Conservation (phyloP, 2,797 vertebrate species). For the Hydrolagus colliei region DNA sequence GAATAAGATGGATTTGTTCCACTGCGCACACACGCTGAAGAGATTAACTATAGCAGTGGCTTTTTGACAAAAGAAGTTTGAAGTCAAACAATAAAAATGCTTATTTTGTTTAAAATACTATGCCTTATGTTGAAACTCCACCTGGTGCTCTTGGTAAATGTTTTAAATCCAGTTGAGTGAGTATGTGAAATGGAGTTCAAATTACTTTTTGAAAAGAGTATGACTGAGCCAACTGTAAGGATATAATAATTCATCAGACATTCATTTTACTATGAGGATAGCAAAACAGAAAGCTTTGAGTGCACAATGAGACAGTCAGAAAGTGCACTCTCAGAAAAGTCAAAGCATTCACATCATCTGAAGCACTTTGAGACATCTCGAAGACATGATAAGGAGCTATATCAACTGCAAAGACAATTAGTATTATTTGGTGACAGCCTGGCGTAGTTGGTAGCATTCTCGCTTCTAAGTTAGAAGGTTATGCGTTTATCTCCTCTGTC, state of each 20-base stretch:
- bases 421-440: too few relatives aligned
- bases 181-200: background rate
- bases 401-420: too few relatives aligned
- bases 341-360: too few relatives aligned
- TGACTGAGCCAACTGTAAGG: background rate
- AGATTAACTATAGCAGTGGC: constrained; percentile 3
- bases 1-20: constrained; percentile 20
- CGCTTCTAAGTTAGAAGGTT: too few relatives aligned
- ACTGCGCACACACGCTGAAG: background rate
- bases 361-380: too few relatives aligned
- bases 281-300: background rate
- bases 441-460: too few relatives aligned
- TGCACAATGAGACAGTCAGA: background rate
- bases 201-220: background rate
- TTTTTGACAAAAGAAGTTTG: background rate
- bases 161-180: background rate
- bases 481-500: too few relatives aligned
- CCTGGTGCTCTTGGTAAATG: constrained; percentile 12
- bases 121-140: constrained; percentile 3
- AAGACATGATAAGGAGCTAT: too few relatives aligned
- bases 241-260: background rate
- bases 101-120: constrained; percentile 16
- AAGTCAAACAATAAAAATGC: constrained; percentile 21
- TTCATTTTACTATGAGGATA: background rate
- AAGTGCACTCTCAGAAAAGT: too few relatives aligned